phyloP scores from a whole-genome alignment of 2,797 vertebrate species.

The Channa striata region DNA sequence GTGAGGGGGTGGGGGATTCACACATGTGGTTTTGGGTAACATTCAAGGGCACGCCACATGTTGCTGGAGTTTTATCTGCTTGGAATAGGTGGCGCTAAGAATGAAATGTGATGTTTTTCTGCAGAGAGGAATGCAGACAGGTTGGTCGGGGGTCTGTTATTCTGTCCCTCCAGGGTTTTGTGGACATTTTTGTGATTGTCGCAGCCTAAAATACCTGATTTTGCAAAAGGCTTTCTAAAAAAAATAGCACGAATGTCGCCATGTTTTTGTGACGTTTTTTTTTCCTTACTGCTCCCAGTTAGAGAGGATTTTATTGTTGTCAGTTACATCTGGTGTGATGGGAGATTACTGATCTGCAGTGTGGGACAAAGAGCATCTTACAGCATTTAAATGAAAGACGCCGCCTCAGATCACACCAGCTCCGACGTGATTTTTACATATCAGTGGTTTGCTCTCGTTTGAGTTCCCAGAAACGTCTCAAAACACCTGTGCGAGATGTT shows the following conservation, averaged over 20 bases:
- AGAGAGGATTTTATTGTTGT: conserved; percentile 34
- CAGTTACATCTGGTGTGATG: conserved; percentile 1
- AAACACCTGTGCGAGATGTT: too few species aligned
- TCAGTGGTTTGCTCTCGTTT: too few species aligned
- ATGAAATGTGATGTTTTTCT: conserved; percentile 61
- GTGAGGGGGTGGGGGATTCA: conserved; percentile 49
- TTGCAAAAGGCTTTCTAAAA: too few species aligned
- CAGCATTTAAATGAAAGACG: conserved; percentile 16
- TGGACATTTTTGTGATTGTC: too few species aligned
- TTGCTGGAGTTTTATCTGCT: conserved; percentile 70
- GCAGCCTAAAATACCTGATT: too few species aligned
- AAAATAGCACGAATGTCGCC: too few species aligned
- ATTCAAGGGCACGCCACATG: conserved; percentile 77
- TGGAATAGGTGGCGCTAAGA: conserved; percentile 57
- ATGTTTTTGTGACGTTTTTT: too few species aligned
- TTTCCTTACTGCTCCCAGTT: conserved; percentile 1
- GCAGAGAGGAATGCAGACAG: conserved; percentile 63
- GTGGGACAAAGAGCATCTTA: conserved; percentile 22
- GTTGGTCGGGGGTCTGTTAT: conserved; percentile 37
- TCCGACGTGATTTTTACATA: too few species aligned
- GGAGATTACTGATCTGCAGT: neutral
- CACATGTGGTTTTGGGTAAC: conserved; percentile 75
- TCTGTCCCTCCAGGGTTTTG: too few species aligned
- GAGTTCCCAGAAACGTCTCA: conserved; percentile 17
- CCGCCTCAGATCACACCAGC: neutral